Evolutionary conservation across 2,888 invertebrate genomes (phyloP), one percentile per base, ranked within the genome.

Genomic region (Bursaphelenchus okinawaensis): DNA sequence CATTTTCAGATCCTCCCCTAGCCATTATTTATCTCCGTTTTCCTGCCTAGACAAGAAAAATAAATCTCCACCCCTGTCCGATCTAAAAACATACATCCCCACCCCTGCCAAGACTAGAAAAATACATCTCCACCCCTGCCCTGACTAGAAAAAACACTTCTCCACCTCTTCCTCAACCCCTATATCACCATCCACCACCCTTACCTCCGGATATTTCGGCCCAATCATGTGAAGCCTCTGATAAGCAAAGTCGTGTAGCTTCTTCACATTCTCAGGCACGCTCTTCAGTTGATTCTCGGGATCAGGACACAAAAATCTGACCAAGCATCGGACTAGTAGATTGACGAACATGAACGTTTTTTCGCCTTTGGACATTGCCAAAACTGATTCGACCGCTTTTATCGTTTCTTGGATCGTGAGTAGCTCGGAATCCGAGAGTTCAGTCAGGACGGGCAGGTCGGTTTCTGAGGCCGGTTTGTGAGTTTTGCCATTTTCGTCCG

Each of bases 191-290:
- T n/a, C n/a, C n/a, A n/a, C n/a, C n/a, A n/a, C n/a, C n/a, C n/a
- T 31, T 16, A 58, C 62, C 9, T 79, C 78, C 1, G 77, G 75
- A 68, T 78, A 74, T 50, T 68, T 68, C 0, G 74, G 71, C 0
- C 93, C 95, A 75, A 94, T 90, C 81, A 90, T 89, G 76, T 92
- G 91, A 20, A 96, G 87, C 88, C 91, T 90, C 74, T 91, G 89
- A 74, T 96, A 87, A 69, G 92, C 90, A 77, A 90, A 89, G 72
- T 94, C 92, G 84, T 95, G 94, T 22, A 81, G 61, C 24, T 67
- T 68, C 55, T 73, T 68, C 24, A 74, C 75, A 19, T 88, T 88
- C 55, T 87, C 84, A 12, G 88, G 62, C n/a, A 75, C 66, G 50
- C 67, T 66, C 22, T 74, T 62, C 79, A 82, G 61, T 88, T 71